A percentile compares a stretch with the other conserved stretches of the same genome.
phyloP scores from a whole-genome alignment of 2,113 vertebrate species.

The Cheilinus undulatus region DNA sequence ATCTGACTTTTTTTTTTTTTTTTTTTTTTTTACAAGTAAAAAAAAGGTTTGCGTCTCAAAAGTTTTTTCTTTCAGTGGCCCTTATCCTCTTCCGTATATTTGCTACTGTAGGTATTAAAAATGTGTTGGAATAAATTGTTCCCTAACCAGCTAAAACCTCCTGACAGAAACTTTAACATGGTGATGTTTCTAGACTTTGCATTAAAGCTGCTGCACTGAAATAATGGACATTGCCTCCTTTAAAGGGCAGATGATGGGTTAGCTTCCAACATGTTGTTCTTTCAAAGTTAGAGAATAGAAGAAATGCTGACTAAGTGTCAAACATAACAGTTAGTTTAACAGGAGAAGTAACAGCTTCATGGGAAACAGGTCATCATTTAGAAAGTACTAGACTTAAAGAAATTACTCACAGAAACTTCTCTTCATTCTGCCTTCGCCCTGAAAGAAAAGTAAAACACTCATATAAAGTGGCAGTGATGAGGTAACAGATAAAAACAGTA shows the following conservation, averaged over 20 bases:
- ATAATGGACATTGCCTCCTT: constrained; percentile 1
- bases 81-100: too few relatives aligned
- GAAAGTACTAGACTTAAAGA: neutral
- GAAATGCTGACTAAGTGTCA: neutral
- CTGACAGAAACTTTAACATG: neutral
- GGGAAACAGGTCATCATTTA: neutral
- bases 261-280: neutral
- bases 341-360: neutral
- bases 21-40: too few relatives aligned
- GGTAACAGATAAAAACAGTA: neutral
- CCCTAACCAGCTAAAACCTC: too few relatives aligned
- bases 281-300: neutral
- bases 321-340: neutral
- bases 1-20: too few relatives aligned
- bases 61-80: too few relatives aligned
- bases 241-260: neutral
- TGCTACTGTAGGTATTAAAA: too few relatives aligned
- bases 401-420: constrained; percentile 61
- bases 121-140: too few relatives aligned
- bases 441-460: constrained; percentile 26
- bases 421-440: constrained; percentile 40
- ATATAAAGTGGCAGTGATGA: neutral
- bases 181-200: neutral
- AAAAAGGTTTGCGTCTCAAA: too few relatives aligned
- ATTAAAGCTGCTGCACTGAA: neutral